Evolutionary conservation across 2,888 invertebrate genomes (phyloP), one percentile per base, ranked within the genome.

Genomic region (Platycheirus rosarum): DNA sequence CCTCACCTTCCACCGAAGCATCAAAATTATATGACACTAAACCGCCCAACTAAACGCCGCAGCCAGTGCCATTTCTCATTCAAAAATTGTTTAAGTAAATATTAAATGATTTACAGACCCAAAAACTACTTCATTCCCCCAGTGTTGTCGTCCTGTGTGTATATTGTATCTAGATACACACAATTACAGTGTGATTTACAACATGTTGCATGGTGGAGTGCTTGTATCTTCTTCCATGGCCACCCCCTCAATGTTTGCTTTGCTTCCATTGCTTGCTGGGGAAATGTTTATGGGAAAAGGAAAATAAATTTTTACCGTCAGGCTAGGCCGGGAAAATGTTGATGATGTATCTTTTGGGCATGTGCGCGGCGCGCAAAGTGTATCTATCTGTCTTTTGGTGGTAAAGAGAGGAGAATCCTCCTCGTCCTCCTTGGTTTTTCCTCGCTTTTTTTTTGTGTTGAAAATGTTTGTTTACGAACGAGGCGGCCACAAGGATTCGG

Each of bases 71-170:
- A 73, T 77, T 77, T 73, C 68, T 82, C 82, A 82, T 82, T 68
- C 49, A 44, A 70, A 57, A 68, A 77, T 82, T 73, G 82, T 82
- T 73, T 48, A 73, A 77, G 77, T 82, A 77, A 82, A 82, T 82
- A 82, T 76, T 76, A 82, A 76, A 82, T 82, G 76, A 82, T 82
- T 82, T 82, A 82, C 76, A 82, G 82, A 71, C 71, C 71, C 14
- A 51, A 55, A n/a, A 75, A 66, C 66, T 49, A 53, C 69, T 44
- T 57, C 57, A 57, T 57, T 40, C 40, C 57, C 14, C n/a, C n/a
- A n/a, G n/a, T n/a, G n/a, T n/a, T n/a, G n/a, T n/a, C n/a, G n/a
- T n/a, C n/a, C n/a, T n/a, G n/a, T 40, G 35, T 55, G 23, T 32
- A 32, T 32, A 14, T 14, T 70, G 63, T 80, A 53, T 51, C 7